Base-by-base conservation (phyloP, 1,140 invertebrate genomes). In the Schlechtendalia chinensis region DNA sequence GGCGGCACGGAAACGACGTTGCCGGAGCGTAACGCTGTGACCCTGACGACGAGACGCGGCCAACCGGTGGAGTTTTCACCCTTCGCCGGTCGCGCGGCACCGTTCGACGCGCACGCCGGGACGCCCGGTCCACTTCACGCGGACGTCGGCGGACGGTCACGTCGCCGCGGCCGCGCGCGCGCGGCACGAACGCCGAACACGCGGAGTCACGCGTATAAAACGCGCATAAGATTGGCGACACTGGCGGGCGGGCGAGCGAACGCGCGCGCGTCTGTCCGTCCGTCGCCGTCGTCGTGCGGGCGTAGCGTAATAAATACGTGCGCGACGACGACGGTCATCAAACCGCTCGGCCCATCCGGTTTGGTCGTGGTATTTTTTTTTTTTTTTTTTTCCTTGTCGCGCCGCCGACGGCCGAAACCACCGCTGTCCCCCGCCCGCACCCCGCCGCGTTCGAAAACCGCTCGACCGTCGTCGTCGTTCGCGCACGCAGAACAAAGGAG, bases 291-390 rank as follows among this genome's bases (percentile, higher is more conserved):
- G 56, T 17, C 74, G 56, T 47, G 74, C 74, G 74, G 74, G 74
- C 58, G 74, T 77, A 59, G 61, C 32, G 32, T 59, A 77, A 71
- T 50, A 61, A 72, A 77, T 77, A 77, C 74, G 39, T 61, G 29
- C 58, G 56, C 74, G 29, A 56, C 39, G 39, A 5, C 63, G 63
- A 10, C 74, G 74, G 74, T 77, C 74, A 77, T 77, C 72, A 75
- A 75, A 75, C 74, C 74, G 74, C 32, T 61, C 74, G 74, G 39
- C 74, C 74, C 74, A 77, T 77, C 74, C 74, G 74, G 74, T 77
- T 77, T 61, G 29, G 72, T 58, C 16, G 58, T 27, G 74, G 74
- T 77, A 61, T 77, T 75, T 75, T 24, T 45, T 17, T n/a, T 75
- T 8, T 47, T 11, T 77, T 75, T 75, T 24, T 45, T 17, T n/a